phyloP scores from a whole-genome alignment of 2,888 invertebrate genomes.

The Acronicta psi region DNA sequence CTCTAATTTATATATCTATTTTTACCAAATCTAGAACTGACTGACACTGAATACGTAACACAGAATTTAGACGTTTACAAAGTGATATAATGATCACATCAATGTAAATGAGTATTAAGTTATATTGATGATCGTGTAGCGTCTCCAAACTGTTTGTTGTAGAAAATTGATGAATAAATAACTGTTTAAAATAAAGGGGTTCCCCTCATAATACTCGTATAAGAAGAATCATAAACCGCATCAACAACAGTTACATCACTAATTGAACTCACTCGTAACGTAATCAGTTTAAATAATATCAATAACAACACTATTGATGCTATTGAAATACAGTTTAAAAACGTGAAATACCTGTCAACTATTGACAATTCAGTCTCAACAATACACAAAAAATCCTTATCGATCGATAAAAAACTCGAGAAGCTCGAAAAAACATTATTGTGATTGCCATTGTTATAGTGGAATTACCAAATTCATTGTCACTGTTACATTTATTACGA shows the following conservation, averaged over 20 bases:
- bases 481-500: constrained; percentile 68
- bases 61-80: too few species aligned
- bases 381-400: constrained; percentile 22
- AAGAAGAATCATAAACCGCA: background rate
- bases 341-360: constrained; percentile 31
- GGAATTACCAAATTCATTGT: constrained; percentile 58
- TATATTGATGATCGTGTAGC: too few species aligned
- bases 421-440: constrained; percentile 31
- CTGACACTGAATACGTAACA: too few species aligned
- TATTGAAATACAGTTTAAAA: constrained; percentile 29
- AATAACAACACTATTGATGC: constrained; percentile 29
- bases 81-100: too few species aligned
- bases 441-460: constrained; percentile 36
- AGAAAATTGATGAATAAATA: too few species aligned
- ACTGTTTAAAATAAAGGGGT: too few species aligned
- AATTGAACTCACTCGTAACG: constrained; percentile 1
- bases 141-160: background rate
- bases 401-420: constrained; percentile 26
- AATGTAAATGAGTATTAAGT: too few species aligned
- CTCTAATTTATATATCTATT: too few species aligned
- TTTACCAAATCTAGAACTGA: too few species aligned
- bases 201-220: background rate
- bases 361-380: constrained; percentile 28
- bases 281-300: constrained; percentile 16
- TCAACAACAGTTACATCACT: constrained; percentile 7